Evolutionary conservation across 2,797 vertebrate species (phyloP).

Genomic region (Linurgus olivaceus): DNA sequence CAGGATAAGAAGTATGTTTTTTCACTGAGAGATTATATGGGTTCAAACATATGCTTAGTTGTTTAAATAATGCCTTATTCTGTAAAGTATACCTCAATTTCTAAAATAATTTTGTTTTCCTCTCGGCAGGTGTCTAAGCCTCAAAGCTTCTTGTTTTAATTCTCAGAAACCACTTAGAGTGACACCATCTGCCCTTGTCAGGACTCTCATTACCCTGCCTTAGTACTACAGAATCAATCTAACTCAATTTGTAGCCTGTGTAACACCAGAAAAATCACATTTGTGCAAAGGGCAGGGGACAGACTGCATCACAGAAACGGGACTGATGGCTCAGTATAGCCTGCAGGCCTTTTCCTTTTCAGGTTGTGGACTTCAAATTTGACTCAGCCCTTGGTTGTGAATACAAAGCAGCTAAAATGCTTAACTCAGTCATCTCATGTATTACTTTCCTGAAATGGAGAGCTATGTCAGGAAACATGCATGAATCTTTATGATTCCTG

Average conservation of each 20-base stretch:
- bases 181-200: constrained; percentile 38
- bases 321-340: constrained; percentile 26
- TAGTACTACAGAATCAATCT: constrained; percentile 9
- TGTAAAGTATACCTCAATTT: not conserved
- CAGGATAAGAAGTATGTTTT: not conserved
- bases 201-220: constrained; percentile 1
- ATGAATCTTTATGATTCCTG: not conserved
- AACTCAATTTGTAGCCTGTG: constrained; percentile 69
- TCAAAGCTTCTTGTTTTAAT: constrained; percentile 52
- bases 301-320: constrained; percentile 14
- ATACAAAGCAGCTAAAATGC: not conserved
- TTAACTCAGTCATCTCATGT: not conserved
- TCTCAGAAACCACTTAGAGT: constrained; percentile 48
- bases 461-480: not conserved
- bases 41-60: not conserved
- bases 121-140: not conserved
- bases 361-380: not conserved
- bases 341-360: not conserved
- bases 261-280: constrained; percentile 67
- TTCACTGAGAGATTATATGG: not conserved
- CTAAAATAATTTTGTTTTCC: not conserved
- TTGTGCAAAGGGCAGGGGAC: constrained; percentile 6
- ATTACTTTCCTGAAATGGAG: not conserved
- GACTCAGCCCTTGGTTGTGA: not conserved
- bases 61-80: not conserved